Conservation (phyloP, 2,888 invertebrate species). For the Tipula lateralis region DNA sequence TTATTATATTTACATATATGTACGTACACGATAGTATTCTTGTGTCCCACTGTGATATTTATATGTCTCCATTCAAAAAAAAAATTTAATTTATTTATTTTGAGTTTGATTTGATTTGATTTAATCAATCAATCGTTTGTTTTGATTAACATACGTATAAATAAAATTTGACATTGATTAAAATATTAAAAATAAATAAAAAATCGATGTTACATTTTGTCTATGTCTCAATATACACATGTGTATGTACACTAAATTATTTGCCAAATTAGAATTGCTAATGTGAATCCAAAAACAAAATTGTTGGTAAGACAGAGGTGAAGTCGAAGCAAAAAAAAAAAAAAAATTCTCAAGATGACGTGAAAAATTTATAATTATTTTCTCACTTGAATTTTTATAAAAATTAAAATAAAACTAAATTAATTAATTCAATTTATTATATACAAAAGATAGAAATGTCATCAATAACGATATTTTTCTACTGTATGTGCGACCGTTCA, state of each 20-base stretch:
- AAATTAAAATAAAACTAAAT: not conserved
- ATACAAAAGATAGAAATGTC: not conserved
- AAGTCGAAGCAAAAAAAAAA: not conserved
- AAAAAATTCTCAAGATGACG: constrained; percentile 1
- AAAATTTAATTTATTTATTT: not conserved
- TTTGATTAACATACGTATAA: not conserved
- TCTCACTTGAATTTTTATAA: not conserved
- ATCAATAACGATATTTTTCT: not conserved
- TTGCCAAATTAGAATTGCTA: not conserved
- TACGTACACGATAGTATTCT: not conserved
- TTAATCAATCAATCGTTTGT: constrained; percentile 24
- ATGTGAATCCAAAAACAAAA: not conserved
- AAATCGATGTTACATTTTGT: not conserved
- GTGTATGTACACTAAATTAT: not conserved
- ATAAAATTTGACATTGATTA: constrained; percentile 9
- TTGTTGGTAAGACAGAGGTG: not conserved
- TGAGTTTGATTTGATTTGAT: not conserved
- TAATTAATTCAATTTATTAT: constrained; percentile 20
- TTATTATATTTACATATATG: not conserved
- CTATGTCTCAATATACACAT: not conserved
- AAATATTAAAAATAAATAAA: not conserved
- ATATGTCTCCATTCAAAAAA: not conserved
- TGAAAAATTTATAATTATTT: constrained; percentile 15
- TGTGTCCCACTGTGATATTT: constrained; percentile 16
- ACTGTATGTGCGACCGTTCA: not conserved